phyloP scores from a whole-genome alignment of 2,888 invertebrate species.

The Sinodicranocentrus sp. region DNA sequence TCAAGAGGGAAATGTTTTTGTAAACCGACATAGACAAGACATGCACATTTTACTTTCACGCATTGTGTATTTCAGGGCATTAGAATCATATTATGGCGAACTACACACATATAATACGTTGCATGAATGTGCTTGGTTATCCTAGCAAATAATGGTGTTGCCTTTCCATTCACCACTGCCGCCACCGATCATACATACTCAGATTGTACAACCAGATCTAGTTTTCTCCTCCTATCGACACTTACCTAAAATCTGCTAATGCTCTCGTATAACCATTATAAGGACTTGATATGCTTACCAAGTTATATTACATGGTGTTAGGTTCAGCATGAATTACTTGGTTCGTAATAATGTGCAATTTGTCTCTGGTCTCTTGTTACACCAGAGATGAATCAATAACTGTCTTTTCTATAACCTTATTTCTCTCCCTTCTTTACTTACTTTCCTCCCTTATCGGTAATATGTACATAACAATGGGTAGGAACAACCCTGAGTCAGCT shows the following conservation, averaged over 20 bases:
- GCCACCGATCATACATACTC: neutral
- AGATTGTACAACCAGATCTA: no score
- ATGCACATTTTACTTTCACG: no score
- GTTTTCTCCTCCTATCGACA: no score
- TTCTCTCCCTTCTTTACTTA: constrained; percentile 15
- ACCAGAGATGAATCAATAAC: constrained; percentile 56
- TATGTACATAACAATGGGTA: no score
- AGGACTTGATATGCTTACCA: no score
- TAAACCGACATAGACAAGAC: neutral
- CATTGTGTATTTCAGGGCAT: no score
- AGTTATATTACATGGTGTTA: constrained; percentile 15
- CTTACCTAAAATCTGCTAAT: no score
- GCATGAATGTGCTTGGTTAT: constrained; percentile 14
- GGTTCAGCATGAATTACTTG: constrained; percentile 30
- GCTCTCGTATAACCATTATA: no score
- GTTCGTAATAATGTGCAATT: constrained; percentile 62
- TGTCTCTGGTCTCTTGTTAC: constrained; percentile 66
- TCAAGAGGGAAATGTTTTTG: neutral
- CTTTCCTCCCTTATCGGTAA: no score
- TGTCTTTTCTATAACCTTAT: constrained; percentile 24
- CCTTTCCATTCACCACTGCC: neutral
- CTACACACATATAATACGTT: no score
- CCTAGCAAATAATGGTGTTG: constrained; percentile 12
- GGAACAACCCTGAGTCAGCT: no score
- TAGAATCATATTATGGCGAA: no score